These are phyloP conservation scores for Pteropus alecto DNA, from an alignment of 2,113 vertebrate species.

Conservation along the genomic window DNA sequence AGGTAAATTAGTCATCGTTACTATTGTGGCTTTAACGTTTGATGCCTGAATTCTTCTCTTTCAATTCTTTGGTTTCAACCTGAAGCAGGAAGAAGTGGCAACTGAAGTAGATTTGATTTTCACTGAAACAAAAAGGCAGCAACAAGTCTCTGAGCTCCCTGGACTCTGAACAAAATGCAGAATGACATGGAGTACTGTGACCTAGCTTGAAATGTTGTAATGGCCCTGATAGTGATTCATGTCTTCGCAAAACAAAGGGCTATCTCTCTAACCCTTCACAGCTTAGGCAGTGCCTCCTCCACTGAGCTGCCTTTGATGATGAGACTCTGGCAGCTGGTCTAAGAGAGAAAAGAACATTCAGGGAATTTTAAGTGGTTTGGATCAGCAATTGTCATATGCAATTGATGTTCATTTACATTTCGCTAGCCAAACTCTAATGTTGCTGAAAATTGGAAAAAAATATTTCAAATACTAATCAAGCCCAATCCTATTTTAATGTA, in stretches of 20 bases:
- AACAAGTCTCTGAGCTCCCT: not conserved
- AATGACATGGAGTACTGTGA: conserved; percentile 30
- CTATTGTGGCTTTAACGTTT: not conserved
- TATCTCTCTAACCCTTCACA: conserved; percentile 40
- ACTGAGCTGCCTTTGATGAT: conserved; percentile 49
- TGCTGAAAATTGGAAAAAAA: conserved; percentile 65
- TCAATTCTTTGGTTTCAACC: not conserved
- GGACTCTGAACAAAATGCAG: conserved; percentile 19
- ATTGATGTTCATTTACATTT: conserved; percentile 78
- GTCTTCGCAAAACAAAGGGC: conserved; percentile 57
- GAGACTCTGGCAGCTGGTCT: conserved; percentile 51
- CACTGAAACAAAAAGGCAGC: conserved; percentile 11
- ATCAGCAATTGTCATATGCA: conserved; percentile 71
- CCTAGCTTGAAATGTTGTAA: conserved; percentile 52
- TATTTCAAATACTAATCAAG: conserved; percentile 76
- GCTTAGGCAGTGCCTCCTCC: not conserved
- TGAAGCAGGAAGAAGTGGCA: not conserved
- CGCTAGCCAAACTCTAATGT: conserved; percentile 72
- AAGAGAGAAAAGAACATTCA: conserved; percentile 49
- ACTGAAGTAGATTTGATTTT: not conserved
- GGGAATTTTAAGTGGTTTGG: conserved; percentile 75
- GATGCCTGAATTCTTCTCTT: not conserved
- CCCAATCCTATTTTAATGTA: conserved; percentile 64
- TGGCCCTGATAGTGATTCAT: conserved; percentile 40
- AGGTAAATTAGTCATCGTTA: not conserved